Percentiles rank a stretch among this genome's conserved stretches.
Evolutionary conservation across 2,113 vertebrate species (phyloP).

Genomic region (Chelonoidis abingdonii): DNA sequence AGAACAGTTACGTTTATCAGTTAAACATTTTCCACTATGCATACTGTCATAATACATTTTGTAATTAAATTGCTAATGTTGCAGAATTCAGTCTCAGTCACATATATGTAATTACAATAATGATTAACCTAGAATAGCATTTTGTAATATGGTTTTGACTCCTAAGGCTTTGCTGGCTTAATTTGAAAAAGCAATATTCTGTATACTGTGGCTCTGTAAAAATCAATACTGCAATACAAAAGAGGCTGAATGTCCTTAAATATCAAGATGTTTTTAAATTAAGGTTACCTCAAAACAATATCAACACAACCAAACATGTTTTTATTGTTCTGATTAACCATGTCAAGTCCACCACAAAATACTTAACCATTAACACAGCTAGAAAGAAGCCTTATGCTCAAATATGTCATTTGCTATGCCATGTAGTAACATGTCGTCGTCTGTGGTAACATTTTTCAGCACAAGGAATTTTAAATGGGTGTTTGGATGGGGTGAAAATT

Average conservation of each 20-base stretch:
- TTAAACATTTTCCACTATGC: not conserved
- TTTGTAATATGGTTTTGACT: conserved; percentile 30
- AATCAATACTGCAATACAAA: not conserved
- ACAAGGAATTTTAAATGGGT: not conserved
- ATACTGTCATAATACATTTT: not conserved
- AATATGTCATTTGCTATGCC: fast-evolving
- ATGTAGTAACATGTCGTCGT: fast-evolving
- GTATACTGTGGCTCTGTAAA: not conserved
- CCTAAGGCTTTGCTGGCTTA: conserved; percentile 13
- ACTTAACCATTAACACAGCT: not conserved
- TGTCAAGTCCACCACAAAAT: not conserved
- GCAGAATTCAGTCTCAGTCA: conserved; percentile 52
- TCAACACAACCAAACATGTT: not conserved
- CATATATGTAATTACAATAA: conserved; percentile 54
- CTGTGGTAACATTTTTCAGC: fast-evolving
- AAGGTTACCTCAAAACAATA: not conserved
- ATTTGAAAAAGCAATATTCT: not conserved
- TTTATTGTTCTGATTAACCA: not conserved
- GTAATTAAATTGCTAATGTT: conserved; percentile 41
- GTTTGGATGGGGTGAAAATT: not conserved
- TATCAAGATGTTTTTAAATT: not conserved
- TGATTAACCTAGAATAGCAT: conserved; percentile 57
- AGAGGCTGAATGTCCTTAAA: not conserved
- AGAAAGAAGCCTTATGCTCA: not conserved
- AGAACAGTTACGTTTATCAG: conserved; percentile 14